These are phyloP conservation scores for Anarsia innoxiella DNA, from an alignment of 2,888 invertebrate genomes.

Conservation along the genomic window DNA sequence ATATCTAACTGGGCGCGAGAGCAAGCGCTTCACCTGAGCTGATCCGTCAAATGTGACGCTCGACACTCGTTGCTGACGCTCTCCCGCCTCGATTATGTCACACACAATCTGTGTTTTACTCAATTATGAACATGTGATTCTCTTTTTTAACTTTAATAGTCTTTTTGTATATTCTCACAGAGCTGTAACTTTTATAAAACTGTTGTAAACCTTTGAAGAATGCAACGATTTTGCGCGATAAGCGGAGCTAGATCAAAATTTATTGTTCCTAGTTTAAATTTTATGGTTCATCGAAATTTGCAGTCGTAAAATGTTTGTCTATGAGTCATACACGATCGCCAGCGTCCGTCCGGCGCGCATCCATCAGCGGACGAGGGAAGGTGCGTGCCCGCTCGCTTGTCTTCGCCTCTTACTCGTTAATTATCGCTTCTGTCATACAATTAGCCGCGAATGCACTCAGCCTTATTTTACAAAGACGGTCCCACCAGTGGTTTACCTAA, in stretches of 20 bases:
- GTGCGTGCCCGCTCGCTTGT: slow-evolving; percentile 31
- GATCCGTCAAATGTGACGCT: slow-evolving; percentile 33
- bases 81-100: slow-evolving; percentile 24
- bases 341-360: slow-evolving; percentile 26
- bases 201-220: no score
- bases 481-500: neutral
- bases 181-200: no score
- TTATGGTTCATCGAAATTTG: slow-evolving; percentile 47
- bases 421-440: slow-evolving; percentile 47
- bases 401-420: slow-evolving; percentile 50
- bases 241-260: slow-evolving; percentile 21
- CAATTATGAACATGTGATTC: slow-evolving; percentile 3
- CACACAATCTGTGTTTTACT: slow-evolving; percentile 9
- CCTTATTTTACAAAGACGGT: neutral
- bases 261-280: slow-evolving; percentile 38
- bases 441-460: slow-evolving; percentile 24
- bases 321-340: slow-evolving; percentile 40
- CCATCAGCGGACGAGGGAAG: slow-evolving; percentile 38
- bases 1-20: slow-evolving; percentile 30
- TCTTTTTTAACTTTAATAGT: no score
- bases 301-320: slow-evolving; percentile 35
- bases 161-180: no score
- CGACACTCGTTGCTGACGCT: slow-evolving; percentile 21
- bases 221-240: no score
- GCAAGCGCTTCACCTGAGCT: slow-evolving; percentile 31